Percentiles rank a stretch among this genome's conserved stretches.
Conservation (phyloP, 37 sponge, comb jelly and placozoan genomes). For the Hormiphora californensis region DNA sequence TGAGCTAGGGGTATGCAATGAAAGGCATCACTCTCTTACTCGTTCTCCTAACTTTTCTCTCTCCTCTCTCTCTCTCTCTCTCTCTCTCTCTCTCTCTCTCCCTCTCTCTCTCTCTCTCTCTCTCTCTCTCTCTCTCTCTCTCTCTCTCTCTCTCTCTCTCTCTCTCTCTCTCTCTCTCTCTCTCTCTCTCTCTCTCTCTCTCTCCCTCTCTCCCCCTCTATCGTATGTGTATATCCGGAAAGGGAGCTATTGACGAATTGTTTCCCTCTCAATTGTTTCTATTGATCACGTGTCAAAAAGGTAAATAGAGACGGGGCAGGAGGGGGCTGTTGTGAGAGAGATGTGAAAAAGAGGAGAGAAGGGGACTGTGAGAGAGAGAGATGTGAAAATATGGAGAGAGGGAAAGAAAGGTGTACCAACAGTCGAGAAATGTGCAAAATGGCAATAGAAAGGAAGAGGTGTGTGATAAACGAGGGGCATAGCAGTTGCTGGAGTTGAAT, state of each 20-base stretch:
- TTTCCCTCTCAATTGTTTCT: not conserved
- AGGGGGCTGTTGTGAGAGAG: too few relatives aligned
- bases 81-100: not conserved
- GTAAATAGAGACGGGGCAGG: too few relatives aligned
- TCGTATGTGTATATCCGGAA: not conserved
- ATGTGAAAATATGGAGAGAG: too few relatives aligned
- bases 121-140: not conserved
- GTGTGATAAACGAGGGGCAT: too few relatives aligned
- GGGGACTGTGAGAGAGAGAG: too few relatives aligned
- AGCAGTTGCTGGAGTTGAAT: too few relatives aligned
- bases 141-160: not conserved
- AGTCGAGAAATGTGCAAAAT: too few relatives aligned
- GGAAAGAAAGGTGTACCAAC: too few relatives aligned
- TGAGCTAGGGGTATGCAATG: too few relatives aligned
- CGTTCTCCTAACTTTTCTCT: not conserved
- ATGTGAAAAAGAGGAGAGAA: too few relatives aligned
- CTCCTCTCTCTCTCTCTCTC: not conserved
- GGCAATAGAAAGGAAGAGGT: too few relatives aligned
- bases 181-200: not conserved
- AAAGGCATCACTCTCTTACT: too few relatives aligned
- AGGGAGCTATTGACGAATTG: not conserved
- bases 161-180: not conserved
- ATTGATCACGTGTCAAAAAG: not conserved
- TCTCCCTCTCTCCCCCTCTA: not conserved
- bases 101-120: not conserved